Percentiles rank a stretch among this genome's conserved stretches.
phyloP scores from a whole-genome alignment of 2,113 vertebrate genomes.

The Halichoeres trimaculatus region DNA sequence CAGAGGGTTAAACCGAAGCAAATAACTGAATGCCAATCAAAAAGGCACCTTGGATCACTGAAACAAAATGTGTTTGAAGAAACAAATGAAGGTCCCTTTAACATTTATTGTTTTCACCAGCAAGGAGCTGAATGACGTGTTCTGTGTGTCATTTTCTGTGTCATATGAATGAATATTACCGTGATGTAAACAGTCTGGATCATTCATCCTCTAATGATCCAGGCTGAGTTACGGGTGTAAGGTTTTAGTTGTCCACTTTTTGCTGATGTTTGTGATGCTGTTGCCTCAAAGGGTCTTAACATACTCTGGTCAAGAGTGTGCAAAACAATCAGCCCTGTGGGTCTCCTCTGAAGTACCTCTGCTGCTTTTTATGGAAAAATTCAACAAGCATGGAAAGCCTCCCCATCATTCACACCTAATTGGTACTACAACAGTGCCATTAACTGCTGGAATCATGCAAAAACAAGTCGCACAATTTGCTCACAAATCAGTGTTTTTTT shows the following conservation, averaged over 20 bases:
- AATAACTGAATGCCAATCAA: slow-evolving; percentile 60
- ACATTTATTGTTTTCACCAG: slow-evolving; percentile 81
- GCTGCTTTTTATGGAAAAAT: slow-evolving; percentile 5
- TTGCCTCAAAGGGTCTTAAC: slow-evolving; percentile 13
- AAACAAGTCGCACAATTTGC: slow-evolving; percentile 5
- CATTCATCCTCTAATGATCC: slow-evolving; percentile 42
- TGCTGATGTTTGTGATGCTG: slow-evolving; percentile 18
- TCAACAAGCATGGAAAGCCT: slow-evolving; percentile 8
- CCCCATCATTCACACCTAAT: neutral
- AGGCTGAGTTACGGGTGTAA: slow-evolving; percentile 42
- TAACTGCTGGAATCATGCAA: neutral
- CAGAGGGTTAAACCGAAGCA: slow-evolving; percentile 88
- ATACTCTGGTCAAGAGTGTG: neutral
- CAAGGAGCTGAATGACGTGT: slow-evolving; percentile 38
- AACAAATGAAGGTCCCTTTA: slow-evolving; percentile 83
- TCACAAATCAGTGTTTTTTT: slow-evolving; percentile 42
- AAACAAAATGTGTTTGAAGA: slow-evolving; percentile 30
- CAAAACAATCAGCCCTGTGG: slow-evolving; percentile 53
- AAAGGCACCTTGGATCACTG: slow-evolving; percentile 22
- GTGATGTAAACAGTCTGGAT: slow-evolving; percentile 42
- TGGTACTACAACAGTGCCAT: neutral
- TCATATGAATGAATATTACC: slow-evolving; percentile 9
- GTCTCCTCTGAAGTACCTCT: slow-evolving; percentile 35
- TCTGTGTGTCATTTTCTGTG: slow-evolving; percentile 33
- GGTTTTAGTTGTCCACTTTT: slow-evolving; percentile 25